Base-by-base conservation (phyloP, 2,888 invertebrate species). In the Orthonevra nobilis region DNA sequence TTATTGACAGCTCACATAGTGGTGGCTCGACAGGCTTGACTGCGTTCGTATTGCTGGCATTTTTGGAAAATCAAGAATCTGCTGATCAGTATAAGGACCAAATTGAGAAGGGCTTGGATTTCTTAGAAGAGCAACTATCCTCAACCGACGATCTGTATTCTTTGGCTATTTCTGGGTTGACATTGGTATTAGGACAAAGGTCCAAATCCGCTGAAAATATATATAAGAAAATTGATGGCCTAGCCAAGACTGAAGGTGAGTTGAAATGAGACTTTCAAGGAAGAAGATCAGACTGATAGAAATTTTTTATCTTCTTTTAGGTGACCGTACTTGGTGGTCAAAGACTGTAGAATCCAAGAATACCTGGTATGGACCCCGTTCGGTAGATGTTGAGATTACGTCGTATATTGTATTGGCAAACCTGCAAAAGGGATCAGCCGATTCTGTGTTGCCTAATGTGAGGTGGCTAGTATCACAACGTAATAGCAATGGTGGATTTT, bases 391-490 rank as follows among this genome's bases (percentile, higher is more conserved):
- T 2, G 96, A 96, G 87, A 95, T 96, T 83, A 97, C 98, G 0
- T 93, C 97, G 0, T 98, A 98, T 88, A 95, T 94, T 0, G 89
- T 98, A 63, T 90, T 97, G 61, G 93, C 95, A 0, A 84, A 93
- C 9, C 90, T 91, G 63, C 87, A 88, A 2, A 89, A 89, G 66
- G 82, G 81, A 50, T 17, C 40, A 20, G 84, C 85, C 1, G 85
- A 85, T 19, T 81, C 82, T 14, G 52, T 83, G 0, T 64, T 92
- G 40, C 91, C 92, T 6, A 92, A 93, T 1, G 90, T 93, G 0
- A 91, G 93, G 61, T 96, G 95, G 95, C 89, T 96, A 46, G 90
- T 93, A 3, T 90, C 92, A 1, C 93, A 94, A 84, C 89, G 93
- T 36, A 92, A 92, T 69, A 89, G 92, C 2, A 88, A 91, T 2